Percentiles rank a stretch among this genome's conserved stretches.
These are phyloP conservation scores for Spheniscus humboldti DNA, from an alignment of 2,797 vertebrate genomes.

Conservation along the genomic window DNA sequence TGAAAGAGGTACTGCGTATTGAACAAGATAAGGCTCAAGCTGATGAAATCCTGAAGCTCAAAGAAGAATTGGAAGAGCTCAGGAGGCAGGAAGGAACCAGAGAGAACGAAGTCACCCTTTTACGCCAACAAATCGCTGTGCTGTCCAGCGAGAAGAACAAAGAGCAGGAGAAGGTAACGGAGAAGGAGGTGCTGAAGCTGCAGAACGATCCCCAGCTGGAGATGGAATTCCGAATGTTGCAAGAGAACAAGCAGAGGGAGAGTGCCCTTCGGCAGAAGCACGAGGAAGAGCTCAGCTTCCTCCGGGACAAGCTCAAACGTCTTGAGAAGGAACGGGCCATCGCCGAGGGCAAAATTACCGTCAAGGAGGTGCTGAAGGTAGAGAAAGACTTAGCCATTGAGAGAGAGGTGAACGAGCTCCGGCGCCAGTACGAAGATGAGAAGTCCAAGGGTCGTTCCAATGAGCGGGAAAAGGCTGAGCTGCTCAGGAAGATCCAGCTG, in stretches of 20 bases:
- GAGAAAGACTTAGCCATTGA: constrained; percentile 87
- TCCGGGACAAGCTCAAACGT: constrained; percentile 87
- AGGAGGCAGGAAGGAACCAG: constrained; percentile 83
- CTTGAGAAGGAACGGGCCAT: constrained; percentile 92
- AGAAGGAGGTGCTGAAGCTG: constrained; percentile 91
- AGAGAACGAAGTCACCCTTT: constrained; percentile 83
- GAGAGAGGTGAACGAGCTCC: constrained; percentile 87
- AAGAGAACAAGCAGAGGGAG: constrained; percentile 84
- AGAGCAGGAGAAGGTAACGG: constrained; percentile 87
- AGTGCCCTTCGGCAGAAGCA: constrained; percentile 77
- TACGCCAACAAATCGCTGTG: constrained; percentile 82
- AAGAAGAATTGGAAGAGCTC: constrained; percentile 88
- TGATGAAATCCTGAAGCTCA: constrained; percentile 86
- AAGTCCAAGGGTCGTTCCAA: constrained; percentile 80
- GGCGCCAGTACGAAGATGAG: constrained; percentile 87
- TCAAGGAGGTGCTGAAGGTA: constrained; percentile 96
- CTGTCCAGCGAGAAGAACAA: constrained; percentile 85
- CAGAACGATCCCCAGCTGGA: constrained; percentile 93
- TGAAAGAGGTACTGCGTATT: constrained; percentile 95
- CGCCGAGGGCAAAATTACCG: constrained; percentile 92
- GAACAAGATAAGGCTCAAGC: constrained; percentile 89
- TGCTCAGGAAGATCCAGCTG: constrained; percentile 86
- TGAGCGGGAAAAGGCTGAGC: constrained; percentile 84
- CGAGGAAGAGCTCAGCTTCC: constrained; percentile 89
- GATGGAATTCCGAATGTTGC: constrained; percentile 81